Evolutionary conservation across 1,140 invertebrate species (phyloP).

Genomic region (Musca vetustissima): DNA sequence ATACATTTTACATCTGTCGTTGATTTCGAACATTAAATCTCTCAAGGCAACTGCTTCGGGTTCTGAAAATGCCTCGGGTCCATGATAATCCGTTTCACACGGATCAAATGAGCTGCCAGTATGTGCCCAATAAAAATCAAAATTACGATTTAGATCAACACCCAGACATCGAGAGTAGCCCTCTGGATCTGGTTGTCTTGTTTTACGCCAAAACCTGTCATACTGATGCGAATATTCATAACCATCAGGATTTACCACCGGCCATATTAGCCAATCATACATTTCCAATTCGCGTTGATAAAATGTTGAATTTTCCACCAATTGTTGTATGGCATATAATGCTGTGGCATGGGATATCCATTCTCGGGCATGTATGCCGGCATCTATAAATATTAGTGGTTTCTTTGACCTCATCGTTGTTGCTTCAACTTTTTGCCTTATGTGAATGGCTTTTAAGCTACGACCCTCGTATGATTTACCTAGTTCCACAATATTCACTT

Average conservation of each 20-base stretch:
- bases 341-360: slow-evolving; percentile 69
- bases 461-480: slow-evolving; percentile 58
- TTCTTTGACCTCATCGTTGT: slow-evolving; percentile 54
- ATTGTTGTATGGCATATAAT: slow-evolving; percentile 64
- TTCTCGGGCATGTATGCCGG: slow-evolving; percentile 68
- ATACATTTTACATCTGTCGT: slow-evolving; percentile 63
- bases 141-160: slow-evolving; percentile 68
- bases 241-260: slow-evolving; percentile 60
- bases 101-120: slow-evolving; percentile 64
- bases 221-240: slow-evolving; percentile 51
- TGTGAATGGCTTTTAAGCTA: slow-evolving; percentile 58
- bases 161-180: slow-evolving; percentile 57
- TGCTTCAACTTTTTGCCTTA: slow-evolving; percentile 44
- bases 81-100: slow-evolving; percentile 69
- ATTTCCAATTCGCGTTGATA: slow-evolving; percentile 55
- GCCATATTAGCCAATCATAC: slow-evolving; percentile 64
- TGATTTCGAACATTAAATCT: slow-evolving; percentile 57
- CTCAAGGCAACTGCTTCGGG: slow-evolving; percentile 62
- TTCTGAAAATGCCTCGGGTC: slow-evolving; percentile 70
- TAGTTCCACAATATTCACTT: slow-evolving; percentile 53
- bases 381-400: slow-evolving; percentile 59
- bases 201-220: slow-evolving; percentile 61
- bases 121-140: slow-evolving; percentile 64
- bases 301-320: slow-evolving; percentile 60
- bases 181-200: slow-evolving; percentile 32